phyloP scores from a whole-genome alignment of 2,888 invertebrate species.

The Microplitis deprimator region DNA sequence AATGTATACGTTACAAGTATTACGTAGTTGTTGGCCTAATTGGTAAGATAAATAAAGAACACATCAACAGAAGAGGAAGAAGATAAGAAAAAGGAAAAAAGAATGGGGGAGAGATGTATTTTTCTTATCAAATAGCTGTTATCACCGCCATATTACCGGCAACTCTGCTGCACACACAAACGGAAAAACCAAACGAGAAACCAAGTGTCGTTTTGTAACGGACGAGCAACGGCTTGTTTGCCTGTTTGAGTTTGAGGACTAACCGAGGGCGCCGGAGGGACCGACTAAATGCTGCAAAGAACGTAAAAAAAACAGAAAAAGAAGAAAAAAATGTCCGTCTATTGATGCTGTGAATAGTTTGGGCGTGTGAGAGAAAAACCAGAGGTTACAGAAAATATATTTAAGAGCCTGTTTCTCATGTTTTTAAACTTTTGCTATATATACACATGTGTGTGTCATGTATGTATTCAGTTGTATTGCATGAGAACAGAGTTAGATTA shows the following conservation, averaged over 20 bases:
- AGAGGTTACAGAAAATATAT: conserved; percentile 25
- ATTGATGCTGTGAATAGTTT: conserved; percentile 24
- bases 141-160: conserved; percentile 53
- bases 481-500: background rate
- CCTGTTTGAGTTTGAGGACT: conserved; percentile 24
- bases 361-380: conserved; percentile 14
- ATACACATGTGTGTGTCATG: background rate
- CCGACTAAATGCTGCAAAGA: conserved; percentile 9
- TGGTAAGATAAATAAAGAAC: background rate
- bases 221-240: conserved; percentile 54
- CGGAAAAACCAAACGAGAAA: conserved; percentile 28
- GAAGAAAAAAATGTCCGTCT: conserved; percentile 21
- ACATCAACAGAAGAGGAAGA: background rate
- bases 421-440: conserved; percentile 3
- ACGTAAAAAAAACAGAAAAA: conserved; percentile 28
- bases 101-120: conserved; percentile 31
- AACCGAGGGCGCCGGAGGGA: conserved; percentile 24
- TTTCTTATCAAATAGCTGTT: conserved; percentile 67
- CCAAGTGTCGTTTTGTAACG: conserved; percentile 51
- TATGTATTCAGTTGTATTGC: background rate
- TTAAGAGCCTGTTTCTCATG: background rate
- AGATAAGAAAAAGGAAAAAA: conserved; percentile 18
- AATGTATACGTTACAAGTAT: background rate
- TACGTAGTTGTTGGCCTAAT: background rate
- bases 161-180: conserved; percentile 44